Base-by-base conservation (phyloP, 2,888 invertebrate genomes). In the Hirtodrosophila alboralis region DNA sequence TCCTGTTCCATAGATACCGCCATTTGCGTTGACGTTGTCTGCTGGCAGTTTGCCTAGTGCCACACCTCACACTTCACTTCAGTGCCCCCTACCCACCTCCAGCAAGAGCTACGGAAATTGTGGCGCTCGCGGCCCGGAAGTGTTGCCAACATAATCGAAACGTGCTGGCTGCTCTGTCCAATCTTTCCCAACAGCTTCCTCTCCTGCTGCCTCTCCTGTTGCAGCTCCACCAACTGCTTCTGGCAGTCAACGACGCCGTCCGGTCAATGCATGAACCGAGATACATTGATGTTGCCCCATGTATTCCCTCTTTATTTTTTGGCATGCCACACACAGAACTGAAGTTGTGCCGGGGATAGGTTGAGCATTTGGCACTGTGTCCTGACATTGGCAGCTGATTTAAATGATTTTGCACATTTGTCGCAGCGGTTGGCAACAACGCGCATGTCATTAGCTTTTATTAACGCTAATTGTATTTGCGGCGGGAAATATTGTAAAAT, bases 71-170 rank as follows among this genome's bases (percentile, higher is more conserved):
- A 3, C 23, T 2, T 18, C 23, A 6, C 23, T 8, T 2, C 23
- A n/a, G n/a, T 4, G 5, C 6, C 23, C 6, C 23, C 2, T 1
- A 3, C 23, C 23, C 23, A 31, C 37, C 36, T 4, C 8, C 23
- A 30, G 41, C 38, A 30, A 59, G 51, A 21, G 49, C 63, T 53
- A 47, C 79, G 79, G 79, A 79, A 79, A 79, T 79, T 79, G 80
- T 79, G 84, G 74, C 62, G 76, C 78, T 83, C 76, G 84, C 83
- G 76, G 84, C 64, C 73, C 79, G 79, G 83, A 79, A 79, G 79
- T 79, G 79, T 79, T 79, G 79, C 68, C 83, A 79, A 79, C 79
- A 74, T 79, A 79, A 79, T 83, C 84, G 84, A 83, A 79, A 79
- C 71, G 74, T 79, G 74, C 74, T 70, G 58, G 53, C 59, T 60